Conservation (phyloP, 2,888 invertebrate species). For the Trissonchulus sp. region DNA sequence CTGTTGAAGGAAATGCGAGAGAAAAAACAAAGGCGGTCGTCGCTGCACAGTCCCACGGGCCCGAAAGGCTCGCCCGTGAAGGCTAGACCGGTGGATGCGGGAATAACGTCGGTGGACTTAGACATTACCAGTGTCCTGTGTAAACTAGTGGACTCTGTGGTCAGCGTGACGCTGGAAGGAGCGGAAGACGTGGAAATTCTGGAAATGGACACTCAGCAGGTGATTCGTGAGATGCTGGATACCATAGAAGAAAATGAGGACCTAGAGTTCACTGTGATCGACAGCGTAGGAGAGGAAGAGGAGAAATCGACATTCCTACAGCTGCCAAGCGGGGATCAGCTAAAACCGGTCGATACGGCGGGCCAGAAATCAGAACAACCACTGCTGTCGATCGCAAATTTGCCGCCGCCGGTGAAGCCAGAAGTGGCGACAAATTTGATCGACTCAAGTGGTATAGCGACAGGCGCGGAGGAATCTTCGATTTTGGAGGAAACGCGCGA, state of each 20-base stretch:
- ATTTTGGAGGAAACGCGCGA: too few relatives aligned
- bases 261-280: background rate
- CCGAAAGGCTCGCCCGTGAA: background rate
- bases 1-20: background rate
- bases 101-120: background rate
- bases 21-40: too few relatives aligned
- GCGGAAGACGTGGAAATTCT: background rate
- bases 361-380: too few relatives aligned
- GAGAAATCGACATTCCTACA: too few relatives aligned
- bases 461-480: too few relatives aligned
- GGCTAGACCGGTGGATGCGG: too few relatives aligned
- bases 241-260: background rate
- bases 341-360: too few relatives aligned
- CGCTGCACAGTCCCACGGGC: background rate
- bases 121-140: background rate
- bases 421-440: too few relatives aligned
- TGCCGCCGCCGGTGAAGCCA: too few relatives aligned
- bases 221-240: background rate
- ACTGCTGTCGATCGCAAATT: too few relatives aligned
- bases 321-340: too few relatives aligned
- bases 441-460: too few relatives aligned
- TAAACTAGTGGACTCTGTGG: conserved; percentile 1
- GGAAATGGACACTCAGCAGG: background rate
- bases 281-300: background rate
- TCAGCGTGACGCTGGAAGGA: background rate